Evolutionary conservation across 2,797 vertebrate species (phyloP).

Genomic region (Danio albolineatus): DNA sequence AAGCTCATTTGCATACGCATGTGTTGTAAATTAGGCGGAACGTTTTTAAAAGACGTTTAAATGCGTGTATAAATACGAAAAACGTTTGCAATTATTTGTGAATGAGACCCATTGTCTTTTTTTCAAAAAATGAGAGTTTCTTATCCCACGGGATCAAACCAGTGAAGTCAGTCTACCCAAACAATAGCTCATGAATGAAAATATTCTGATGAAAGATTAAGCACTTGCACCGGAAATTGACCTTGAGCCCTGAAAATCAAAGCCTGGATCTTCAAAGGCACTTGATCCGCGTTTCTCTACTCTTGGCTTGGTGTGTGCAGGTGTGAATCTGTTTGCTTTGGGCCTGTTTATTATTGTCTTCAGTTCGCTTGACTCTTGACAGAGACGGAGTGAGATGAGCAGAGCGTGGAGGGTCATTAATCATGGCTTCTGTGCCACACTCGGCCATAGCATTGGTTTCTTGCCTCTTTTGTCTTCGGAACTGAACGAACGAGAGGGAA

Average conservation of each 20-base stretch:
- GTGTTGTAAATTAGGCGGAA: too few relatives aligned
- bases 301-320: constrained; percentile 8
- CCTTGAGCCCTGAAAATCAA: constrained; percentile 22
- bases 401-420: constrained; percentile 66
- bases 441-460: constrained; percentile 63
- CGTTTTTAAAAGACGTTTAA: too few relatives aligned
- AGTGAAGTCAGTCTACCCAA: too few relatives aligned
- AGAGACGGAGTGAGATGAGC: constrained; percentile 67
- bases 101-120: too few relatives aligned
- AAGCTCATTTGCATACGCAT: too few relatives aligned
- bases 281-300: not conserved
- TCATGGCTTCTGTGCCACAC: constrained; percentile 63
- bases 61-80: too few relatives aligned
- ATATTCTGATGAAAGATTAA: constrained; percentile 30
- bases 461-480: constrained; percentile 57
- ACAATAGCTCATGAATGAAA: constrained; percentile 30
- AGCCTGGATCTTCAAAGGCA: constrained; percentile 23
- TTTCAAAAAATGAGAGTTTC: not conserved
- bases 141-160: not conserved
- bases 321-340: constrained; percentile 46
- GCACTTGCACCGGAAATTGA: constrained; percentile 23
- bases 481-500: constrained; percentile 57
- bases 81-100: too few relatives aligned
- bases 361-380: constrained; percentile 69
- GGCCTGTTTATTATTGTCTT: constrained; percentile 68